A percentile compares a stretch with the other conserved stretches of the same genome.
Conservation (phyloP, 2,888 invertebrate species). For the Athripsodes cinereus region DNA sequence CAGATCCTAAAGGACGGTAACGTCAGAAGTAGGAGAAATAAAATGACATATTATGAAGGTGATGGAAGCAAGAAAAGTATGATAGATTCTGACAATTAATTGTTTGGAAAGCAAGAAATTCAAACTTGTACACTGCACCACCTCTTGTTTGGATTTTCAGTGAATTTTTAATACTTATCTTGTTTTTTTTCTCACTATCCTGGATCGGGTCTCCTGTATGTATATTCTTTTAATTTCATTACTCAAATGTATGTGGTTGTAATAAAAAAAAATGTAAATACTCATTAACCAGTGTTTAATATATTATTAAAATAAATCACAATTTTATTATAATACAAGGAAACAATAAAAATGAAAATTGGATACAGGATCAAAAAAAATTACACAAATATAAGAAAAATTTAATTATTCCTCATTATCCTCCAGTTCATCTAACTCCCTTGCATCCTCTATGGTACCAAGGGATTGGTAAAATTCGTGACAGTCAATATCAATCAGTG, state of each 20-base stretch:
- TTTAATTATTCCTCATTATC: not conserved
- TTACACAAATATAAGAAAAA: not conserved
- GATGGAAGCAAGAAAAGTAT: too few relatives aligned
- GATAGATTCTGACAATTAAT: too few relatives aligned
- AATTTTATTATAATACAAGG: not conserved
- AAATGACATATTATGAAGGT: too few relatives aligned
- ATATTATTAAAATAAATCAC: not conserved
- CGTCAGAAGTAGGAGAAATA: too few relatives aligned
- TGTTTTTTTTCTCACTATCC: too few relatives aligned
- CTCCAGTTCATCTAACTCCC: not conserved
- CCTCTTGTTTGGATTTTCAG: not conserved
- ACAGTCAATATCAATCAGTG: slow-evolving; percentile 1
- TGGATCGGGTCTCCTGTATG: too few relatives aligned
- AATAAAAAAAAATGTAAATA: not conserved
- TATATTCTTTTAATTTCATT: too few relatives aligned
- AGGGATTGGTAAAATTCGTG: not conserved
- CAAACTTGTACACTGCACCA: not conserved
- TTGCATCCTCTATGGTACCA: not conserved
- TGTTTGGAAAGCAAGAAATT: too few relatives aligned
- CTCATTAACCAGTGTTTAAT: not conserved
- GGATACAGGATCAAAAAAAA: not conserved
- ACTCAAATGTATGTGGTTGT: not conserved
- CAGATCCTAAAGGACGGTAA: too few relatives aligned
- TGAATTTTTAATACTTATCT: not conserved
- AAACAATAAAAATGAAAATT: not conserved